Evolutionary conservation across 2,113 vertebrate species (phyloP).

Genomic region (Hylia prasina): DNA sequence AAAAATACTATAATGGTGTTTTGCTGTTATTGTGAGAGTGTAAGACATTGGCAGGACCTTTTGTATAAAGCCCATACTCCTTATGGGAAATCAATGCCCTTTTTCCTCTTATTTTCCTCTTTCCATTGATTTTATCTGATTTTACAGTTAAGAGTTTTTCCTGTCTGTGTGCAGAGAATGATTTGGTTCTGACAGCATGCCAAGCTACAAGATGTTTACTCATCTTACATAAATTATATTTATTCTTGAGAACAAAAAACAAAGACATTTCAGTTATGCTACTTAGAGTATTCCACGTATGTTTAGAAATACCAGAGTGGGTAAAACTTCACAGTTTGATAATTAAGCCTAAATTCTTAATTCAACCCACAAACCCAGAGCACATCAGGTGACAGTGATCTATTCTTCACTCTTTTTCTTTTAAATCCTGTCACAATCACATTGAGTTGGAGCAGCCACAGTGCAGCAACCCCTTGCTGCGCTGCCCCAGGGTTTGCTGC

Average conservation of each 20-base stretch:
- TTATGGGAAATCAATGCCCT: neutral
- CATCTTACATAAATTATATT: neutral
- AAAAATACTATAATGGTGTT: neutral
- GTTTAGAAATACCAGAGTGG: neutral
- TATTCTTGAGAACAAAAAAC: neutral
- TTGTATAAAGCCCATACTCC: rapidly evolving
- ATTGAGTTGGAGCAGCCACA: neutral
- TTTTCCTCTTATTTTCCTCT: neutral
- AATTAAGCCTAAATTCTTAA: neutral
- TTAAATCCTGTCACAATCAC: neutral
- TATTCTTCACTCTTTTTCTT: neutral
- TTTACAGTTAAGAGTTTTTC: neutral
- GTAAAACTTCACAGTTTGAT: neutral
- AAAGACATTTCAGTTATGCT: neutral
- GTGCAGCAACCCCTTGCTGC: neutral
- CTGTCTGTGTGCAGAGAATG: neutral
- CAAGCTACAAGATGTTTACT: neutral
- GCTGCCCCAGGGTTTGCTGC: neutral
- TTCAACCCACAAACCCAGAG: neutral
- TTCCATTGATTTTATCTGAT: neutral
- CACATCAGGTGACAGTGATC: neutral
- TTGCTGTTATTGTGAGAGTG: neutral
- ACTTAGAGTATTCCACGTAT: neutral
- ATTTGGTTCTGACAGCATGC: neutral
- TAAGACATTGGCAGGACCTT: neutral